Percentiles rank a stretch among this genome's conserved stretches.
These are phyloP conservation scores for Trilocha varians DNA, from an alignment of 2,888 invertebrate genomes.

Conservation along the genomic window DNA sequence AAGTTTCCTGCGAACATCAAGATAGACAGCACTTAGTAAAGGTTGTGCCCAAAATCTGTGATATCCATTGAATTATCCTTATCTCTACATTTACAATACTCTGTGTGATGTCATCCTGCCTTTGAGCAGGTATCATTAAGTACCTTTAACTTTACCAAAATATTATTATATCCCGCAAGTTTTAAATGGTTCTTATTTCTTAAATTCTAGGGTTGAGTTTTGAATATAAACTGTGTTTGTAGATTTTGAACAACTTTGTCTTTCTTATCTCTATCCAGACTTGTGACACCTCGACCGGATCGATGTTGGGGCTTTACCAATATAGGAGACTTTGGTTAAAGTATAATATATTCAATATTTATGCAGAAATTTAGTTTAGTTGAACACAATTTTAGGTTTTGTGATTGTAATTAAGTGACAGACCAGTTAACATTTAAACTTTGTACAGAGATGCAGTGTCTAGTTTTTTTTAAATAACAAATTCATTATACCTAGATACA, in stretches of 20 bases:
- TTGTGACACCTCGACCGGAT: conserved; percentile 43
- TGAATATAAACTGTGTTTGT: not conserved
- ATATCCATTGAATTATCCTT: conserved; percentile 46
- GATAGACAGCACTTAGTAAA: conserved; percentile 20
- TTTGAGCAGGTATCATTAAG: conserved; percentile 50
- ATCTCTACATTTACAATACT: conserved; percentile 48
- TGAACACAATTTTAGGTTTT: too few relatives aligned
- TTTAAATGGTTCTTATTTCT: not conserved
- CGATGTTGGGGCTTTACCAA: conserved; percentile 27
- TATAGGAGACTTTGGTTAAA: conserved; percentile 20
- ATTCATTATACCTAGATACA: too few relatives aligned
- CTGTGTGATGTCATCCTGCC: conserved; percentile 47
- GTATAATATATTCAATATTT: too few relatives aligned
- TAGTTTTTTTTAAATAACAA: too few relatives aligned
- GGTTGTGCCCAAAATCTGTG: conserved; percentile 36
- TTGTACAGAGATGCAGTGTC: too few relatives aligned
- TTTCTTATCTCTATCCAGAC: conserved; percentile 44
- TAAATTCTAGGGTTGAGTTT: conserved; percentile 14
- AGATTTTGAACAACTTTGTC: conserved; percentile 14
- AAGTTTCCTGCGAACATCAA: conserved; percentile 1
- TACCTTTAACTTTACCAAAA: conserved; percentile 32
- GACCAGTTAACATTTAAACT: too few relatives aligned
- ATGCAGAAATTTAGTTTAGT: too few relatives aligned
- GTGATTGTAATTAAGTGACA: too few relatives aligned
- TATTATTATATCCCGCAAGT: conserved; percentile 4